These are phyloP conservation scores for Betta splendens DNA, from an alignment of 2,797 vertebrate species.

Conservation along the genomic window DNA sequence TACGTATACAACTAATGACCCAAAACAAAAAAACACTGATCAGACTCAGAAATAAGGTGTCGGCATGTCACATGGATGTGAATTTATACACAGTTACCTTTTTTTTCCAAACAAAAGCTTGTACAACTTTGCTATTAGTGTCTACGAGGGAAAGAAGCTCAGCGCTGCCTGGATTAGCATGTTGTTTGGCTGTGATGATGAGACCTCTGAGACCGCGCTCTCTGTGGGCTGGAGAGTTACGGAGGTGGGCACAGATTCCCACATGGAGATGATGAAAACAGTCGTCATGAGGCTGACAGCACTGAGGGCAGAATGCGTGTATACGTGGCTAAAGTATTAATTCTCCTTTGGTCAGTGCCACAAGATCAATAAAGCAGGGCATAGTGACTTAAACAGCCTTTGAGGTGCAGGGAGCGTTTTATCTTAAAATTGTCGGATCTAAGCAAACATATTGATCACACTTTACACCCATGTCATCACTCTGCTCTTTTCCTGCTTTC, in stretches of 20 bases:
- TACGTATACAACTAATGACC: not conserved
- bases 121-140: conserved; percentile 2
- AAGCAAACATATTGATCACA: conserved; percentile 51
- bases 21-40: too few relatives aligned
- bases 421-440: conserved; percentile 32
- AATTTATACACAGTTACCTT: not conserved
- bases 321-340: conserved; percentile 18
- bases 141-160: conserved; percentile 26
- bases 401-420: conserved; percentile 37
- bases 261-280: conserved; percentile 58
- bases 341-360: conserved; percentile 30
- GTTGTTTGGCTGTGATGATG: conserved; percentile 64
- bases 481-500: conserved; percentile 14
- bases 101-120: conserved; percentile 2
- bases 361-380: conserved; percentile 42
- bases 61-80: not conserved
- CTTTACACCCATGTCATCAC: conserved; percentile 28
- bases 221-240: conserved; percentile 37
- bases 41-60: not conserved
- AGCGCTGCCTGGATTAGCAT: conserved; percentile 4
- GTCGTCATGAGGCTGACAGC: conserved; percentile 15
- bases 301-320: conserved; percentile 3
- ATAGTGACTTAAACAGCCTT: conserved; percentile 31
- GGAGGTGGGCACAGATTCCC: too few relatives aligned
- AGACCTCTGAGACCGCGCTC: conserved; percentile 53